A percentile compares a stretch with the other conserved stretches of the same genome.
These are phyloP conservation scores for Etheostoma nigrum DNA, from an alignment of 2,797 vertebrate genomes.

Conservation along the genomic window DNA sequence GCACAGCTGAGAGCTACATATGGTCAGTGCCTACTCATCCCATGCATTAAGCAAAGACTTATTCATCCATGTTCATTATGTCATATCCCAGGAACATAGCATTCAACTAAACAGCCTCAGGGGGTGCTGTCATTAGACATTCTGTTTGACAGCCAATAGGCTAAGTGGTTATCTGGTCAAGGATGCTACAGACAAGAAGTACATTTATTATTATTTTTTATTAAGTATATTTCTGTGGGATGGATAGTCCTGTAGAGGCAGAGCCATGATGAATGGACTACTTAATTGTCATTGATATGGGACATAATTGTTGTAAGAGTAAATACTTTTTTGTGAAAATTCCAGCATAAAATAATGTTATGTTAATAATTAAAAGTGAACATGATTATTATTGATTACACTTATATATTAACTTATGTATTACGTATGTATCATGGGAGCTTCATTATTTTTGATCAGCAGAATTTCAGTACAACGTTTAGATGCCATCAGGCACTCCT, in stretches of 20 bases:
- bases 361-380: background rate
- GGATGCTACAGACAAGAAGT: conserved; percentile 23
- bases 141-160: conserved; percentile 44
- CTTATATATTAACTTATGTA: background rate
- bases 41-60: conserved; percentile 9
- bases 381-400: background rate
- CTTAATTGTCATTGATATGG: background rate
- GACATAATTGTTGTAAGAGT: background rate
- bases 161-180: conserved; percentile 29
- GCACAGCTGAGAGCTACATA: conserved; percentile 13
- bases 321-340: background rate
- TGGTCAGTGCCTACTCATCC: conserved; percentile 19
- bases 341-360: background rate
- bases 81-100: conserved; percentile 25
- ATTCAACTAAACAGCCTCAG: conserved; percentile 28
- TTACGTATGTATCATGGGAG: background rate
- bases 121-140: conserved; percentile 31
- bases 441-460: background rate
- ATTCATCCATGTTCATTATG: conserved; percentile 48
- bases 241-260: conserved; percentile 28
- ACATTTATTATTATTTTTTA: background rate
- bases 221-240: background rate
- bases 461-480: background rate
- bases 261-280: conserved; percentile 12
- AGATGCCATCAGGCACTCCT: background rate